These are phyloP conservation scores for Drosophila parvula DNA, from an alignment of 1,140 invertebrate genomes.

Conservation along the genomic window DNA sequence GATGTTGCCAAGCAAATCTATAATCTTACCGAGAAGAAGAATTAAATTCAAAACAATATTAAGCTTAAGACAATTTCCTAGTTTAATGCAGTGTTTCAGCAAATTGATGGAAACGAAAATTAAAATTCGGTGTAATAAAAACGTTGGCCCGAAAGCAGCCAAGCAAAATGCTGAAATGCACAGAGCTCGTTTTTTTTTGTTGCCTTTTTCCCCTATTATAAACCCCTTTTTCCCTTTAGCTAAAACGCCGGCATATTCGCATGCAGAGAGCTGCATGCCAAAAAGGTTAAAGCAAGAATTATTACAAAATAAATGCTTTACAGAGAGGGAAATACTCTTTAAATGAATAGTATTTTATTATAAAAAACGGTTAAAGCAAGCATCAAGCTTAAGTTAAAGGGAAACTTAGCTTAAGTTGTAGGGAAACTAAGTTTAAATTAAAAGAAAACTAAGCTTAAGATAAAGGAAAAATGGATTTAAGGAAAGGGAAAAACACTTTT, in stretches of 20 bases:
- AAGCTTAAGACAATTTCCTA: slow-evolving; percentile 53
- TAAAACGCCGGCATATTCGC: slow-evolving; percentile 6
- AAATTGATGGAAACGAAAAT: slow-evolving; percentile 40
- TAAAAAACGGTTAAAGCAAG: background rate
- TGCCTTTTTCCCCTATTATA: background rate
- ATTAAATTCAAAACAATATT: slow-evolving; percentile 71
- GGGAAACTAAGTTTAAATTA: no score
- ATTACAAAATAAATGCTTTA: slow-evolving; percentile 37
- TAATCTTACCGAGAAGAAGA: slow-evolving; percentile 84
- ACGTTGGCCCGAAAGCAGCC: slow-evolving; percentile 54
- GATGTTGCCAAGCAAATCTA: slow-evolving; percentile 90
- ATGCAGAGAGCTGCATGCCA: slow-evolving; percentile 28
- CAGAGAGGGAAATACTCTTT: background rate
- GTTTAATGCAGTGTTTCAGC: slow-evolving; percentile 65
- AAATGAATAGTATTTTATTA: background rate
- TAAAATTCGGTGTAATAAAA: slow-evolving; percentile 48
- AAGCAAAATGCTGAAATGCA: slow-evolving; percentile 68
- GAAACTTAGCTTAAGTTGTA: no score
- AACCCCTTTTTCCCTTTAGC: background rate
- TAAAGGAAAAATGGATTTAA: no score
- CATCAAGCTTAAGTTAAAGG: no score
- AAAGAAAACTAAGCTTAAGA: no score
- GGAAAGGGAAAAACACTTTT: no score
- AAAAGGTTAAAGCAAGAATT: slow-evolving; percentile 40
- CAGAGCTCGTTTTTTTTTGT: slow-evolving; percentile 16